A percentile compares a stretch with the other conserved stretches of the same genome.
phyloP scores from a whole-genome alignment of 2,797 vertebrate species.

The Phoxinus dragarum region DNA sequence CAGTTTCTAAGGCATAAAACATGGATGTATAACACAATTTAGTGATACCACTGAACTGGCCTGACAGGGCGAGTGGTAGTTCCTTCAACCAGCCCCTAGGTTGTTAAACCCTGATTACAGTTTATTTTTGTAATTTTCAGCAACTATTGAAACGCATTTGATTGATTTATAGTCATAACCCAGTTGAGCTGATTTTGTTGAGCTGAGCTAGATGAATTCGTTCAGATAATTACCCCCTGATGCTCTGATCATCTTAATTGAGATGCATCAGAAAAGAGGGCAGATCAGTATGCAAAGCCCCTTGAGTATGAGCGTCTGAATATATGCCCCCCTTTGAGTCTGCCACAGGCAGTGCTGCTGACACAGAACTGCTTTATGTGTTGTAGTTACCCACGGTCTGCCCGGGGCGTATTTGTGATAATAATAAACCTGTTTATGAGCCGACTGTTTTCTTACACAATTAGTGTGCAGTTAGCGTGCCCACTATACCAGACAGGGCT shows the following conservation, averaged over 20 bases:
- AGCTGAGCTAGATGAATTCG: slow-evolving; percentile 22
- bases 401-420: slow-evolving; percentile 74
- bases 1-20: not conserved
- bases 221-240: slow-evolving; percentile 51
- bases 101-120: not conserved
- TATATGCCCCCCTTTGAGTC: slow-evolving; percentile 55
- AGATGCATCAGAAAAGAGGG: slow-evolving; percentile 58
- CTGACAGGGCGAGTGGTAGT: not conserved
- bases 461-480: slow-evolving; percentile 79
- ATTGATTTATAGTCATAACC: slow-evolving; percentile 29
- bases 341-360: slow-evolving; percentile 52
- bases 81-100: not conserved
- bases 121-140: slow-evolving; percentile 2
- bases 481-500: slow-evolving; percentile 74
- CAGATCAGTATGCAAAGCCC: slow-evolving; percentile 56
- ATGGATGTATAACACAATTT: not conserved
- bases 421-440: slow-evolving; percentile 84
- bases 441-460: slow-evolving; percentile 79
- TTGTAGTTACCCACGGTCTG: slow-evolving; percentile 73
- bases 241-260: slow-evolving; percentile 61
- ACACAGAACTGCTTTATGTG: slow-evolving; percentile 72
- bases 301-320: slow-evolving; percentile 57
- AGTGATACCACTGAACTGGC: not conserved
- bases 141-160: slow-evolving; percentile 21
- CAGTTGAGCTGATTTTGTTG: slow-evolving; percentile 44